Evolutionary conservation across 2,797 vertebrate species (phyloP).

Genomic region (Diceros bicornis): DNA sequence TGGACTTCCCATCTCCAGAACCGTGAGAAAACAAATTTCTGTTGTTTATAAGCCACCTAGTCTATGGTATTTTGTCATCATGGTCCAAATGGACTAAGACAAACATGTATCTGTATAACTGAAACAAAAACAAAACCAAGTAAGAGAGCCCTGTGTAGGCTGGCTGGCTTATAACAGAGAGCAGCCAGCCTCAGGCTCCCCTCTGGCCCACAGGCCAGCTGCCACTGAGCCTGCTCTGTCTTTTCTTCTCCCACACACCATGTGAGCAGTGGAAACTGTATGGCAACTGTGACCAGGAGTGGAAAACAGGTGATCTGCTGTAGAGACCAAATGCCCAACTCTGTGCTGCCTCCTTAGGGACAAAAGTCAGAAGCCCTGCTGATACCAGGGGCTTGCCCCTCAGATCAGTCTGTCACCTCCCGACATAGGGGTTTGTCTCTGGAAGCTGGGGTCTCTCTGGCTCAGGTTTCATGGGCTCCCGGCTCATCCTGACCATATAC

Average conservation of each 20-base stretch:
- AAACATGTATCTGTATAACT: neutral
- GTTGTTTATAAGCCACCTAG: neutral
- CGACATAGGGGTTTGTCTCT: neutral
- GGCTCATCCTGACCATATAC: neutral
- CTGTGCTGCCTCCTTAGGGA: neutral
- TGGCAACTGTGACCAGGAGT: neutral
- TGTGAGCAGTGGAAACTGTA: neutral
- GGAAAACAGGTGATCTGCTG: neutral
- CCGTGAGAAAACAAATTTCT: neutral
- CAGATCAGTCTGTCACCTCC: neutral
- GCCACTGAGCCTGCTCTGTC: neutral
- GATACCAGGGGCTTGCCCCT: neutral
- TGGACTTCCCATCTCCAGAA: neutral
- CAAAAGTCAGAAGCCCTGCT: neutral
- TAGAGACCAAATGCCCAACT: neutral
- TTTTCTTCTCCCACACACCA: neutral
- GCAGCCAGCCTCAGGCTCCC: neutral
- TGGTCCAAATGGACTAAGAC: neutral
- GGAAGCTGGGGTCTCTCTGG: neutral
- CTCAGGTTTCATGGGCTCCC: neutral
- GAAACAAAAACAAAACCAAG: neutral
- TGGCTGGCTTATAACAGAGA: neutral
- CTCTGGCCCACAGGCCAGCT: neutral
- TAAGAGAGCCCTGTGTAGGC: neutral
- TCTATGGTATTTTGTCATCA: neutral